Conservation (phyloP, 2,797 vertebrate genomes). For the Jordanella pulchra region DNA sequence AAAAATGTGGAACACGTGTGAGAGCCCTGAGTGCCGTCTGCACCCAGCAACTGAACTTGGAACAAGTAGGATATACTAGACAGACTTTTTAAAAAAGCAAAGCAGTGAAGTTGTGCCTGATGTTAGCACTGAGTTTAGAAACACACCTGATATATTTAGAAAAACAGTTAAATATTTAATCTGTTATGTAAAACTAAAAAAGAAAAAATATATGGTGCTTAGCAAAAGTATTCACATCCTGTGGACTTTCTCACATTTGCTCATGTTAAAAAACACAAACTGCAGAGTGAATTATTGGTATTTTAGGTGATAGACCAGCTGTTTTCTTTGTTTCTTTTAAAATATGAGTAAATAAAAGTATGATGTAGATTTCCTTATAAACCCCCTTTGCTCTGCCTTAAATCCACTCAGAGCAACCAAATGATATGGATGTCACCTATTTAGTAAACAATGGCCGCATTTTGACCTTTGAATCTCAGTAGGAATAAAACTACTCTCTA, state of each 20-base stretch:
- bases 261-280: neutral
- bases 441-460: too few relatives aligned
- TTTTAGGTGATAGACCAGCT: neutral
- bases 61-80: slow-evolving; percentile 9
- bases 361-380: too few relatives aligned
- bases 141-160: slow-evolving; percentile 18
- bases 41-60: slow-evolving; percentile 21
- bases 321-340: neutral
- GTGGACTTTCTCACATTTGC: neutral
- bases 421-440: too few relatives aligned
- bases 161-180: slow-evolving; percentile 6
- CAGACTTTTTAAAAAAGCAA: neutral
- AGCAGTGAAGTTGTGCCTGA: slow-evolving; percentile 11
- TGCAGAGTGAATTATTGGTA: neutral
- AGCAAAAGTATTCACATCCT: neutral
- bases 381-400: too few relatives aligned
- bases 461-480: too few relatives aligned
- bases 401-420: too few relatives aligned
- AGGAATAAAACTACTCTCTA: too few relatives aligned
- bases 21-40: slow-evolving; percentile 13
- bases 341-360: neutral
- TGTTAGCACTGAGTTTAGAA: slow-evolving; percentile 19
- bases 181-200: slow-evolving; percentile 29
- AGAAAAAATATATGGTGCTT: neutral
- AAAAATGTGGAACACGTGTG: slow-evolving; percentile 7